These are phyloP conservation scores for Dryobota labecula DNA, from an alignment of 2,888 invertebrate genomes.

Conservation along the genomic window DNA sequence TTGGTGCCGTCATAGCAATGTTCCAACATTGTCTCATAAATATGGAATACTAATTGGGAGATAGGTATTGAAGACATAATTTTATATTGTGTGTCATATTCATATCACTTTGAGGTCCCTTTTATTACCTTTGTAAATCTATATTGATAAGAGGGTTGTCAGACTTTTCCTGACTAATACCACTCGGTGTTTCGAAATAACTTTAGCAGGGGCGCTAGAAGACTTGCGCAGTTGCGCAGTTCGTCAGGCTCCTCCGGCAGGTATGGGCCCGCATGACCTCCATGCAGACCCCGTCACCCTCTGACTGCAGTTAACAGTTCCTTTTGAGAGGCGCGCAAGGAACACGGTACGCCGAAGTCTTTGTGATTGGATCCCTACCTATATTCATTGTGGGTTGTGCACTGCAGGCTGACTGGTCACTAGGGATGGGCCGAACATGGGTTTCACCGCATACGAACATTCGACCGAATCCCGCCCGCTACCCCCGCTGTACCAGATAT, in stretches of 20 bases:
- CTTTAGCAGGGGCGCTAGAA: background rate
- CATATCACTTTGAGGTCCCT: background rate
- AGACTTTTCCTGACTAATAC: background rate
- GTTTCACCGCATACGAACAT: no score
- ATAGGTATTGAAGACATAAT: background rate
- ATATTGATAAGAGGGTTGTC: background rate
- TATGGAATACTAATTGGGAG: background rate
- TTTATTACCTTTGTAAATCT: background rate
- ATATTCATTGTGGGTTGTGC: background rate
- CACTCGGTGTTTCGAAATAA: background rate
- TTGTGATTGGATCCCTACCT: background rate
- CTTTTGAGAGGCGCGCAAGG: background rate
- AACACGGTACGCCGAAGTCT: background rate
- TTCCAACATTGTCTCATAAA: slow-evolving; percentile 13
- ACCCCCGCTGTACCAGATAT: no score
- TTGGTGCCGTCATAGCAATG: slow-evolving; percentile 21
- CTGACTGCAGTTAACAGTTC: background rate
- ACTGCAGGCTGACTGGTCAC: background rate
- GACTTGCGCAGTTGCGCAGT: background rate
- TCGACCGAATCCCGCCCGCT: no score
- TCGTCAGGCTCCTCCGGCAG: background rate
- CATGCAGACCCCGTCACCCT: no score
- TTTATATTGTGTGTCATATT: background rate
- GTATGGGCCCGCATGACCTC: background rate
- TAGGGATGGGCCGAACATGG: no score